Base-by-base conservation (phyloP, 2,113 vertebrate genomes). In the Carassius gibelio region DNA sequence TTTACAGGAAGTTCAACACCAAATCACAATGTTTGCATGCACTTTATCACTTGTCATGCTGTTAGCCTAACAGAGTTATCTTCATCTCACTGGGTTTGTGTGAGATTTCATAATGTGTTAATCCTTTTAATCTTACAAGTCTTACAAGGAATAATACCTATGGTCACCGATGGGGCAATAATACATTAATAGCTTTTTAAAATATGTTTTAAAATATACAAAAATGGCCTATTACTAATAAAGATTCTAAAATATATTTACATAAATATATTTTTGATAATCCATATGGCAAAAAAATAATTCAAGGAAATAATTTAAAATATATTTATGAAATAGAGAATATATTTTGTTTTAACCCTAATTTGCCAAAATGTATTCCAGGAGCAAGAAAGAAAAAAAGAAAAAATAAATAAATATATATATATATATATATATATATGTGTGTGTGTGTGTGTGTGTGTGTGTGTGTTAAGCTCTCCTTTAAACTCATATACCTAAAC, bases 11-110 rank as follows among this genome's bases (percentile, higher is more conserved):
- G 45, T 72, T 26, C 64, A 61, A 78, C 30, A 76, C 13, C 36
- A 75, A 78, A 84, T 30, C 19, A 71, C 79, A 71, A 52, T 38
- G 50, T 81, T 84, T 52, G 26, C 76, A 77, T 84, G 26, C 75
- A 79, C n/a, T 80, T 83, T 78, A 36, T 81, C 77, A 36, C 26
- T 61, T 76, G 3, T 64, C 38, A 11, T 68, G 36, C 26, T 84
- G 68, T 78, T 38, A 59, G 11, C 10, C 38, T 61, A 64, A 38
- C 74, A 62, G n/a, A 42, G 21, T 74, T 42, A 71, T 42, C 38
- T 8, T 36, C 34, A 21, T 36, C 30, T 15, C 42, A 19, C 2
- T 71, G 48, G 19, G 9, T 61, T 79, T 13, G 8, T n/a, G 26
- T 52, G 72, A 42, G 68, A 19, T 72, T 72, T 3, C 68, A 72